Evolutionary conservation across 2,888 invertebrate genomes (phyloP).

Genomic region (Nowickia ferox): DNA sequence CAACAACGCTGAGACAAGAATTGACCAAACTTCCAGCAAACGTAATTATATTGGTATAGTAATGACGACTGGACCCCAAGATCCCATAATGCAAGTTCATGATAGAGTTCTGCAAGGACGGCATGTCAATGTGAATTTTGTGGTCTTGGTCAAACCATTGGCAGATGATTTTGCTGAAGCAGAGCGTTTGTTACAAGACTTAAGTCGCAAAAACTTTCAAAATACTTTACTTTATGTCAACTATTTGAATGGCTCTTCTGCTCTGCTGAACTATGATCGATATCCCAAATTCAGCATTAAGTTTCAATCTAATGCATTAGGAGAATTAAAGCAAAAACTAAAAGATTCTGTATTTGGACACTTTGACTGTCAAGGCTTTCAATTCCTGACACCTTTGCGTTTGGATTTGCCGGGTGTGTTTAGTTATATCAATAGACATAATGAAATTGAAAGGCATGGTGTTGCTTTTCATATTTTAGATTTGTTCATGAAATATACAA

Average conservation of each 20-base stretch:
- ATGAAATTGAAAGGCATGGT: not conserved
- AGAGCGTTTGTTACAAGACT: constrained; percentile 16
- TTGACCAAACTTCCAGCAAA: constrained; percentile 11
- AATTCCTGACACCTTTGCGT: constrained; percentile 74
- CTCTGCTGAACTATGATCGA: constrained; percentile 74
- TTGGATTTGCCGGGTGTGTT: constrained; percentile 77
- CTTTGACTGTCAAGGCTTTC: not conserved
- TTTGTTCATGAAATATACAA: constrained; percentile 55
- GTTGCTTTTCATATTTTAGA: constrained; percentile 38
- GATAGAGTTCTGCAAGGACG: not conserved
- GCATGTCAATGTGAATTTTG: constrained; percentile 59
- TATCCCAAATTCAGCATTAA: constrained; percentile 75
- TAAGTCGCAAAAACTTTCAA: constrained; percentile 73
- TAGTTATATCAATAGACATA: constrained; percentile 46
- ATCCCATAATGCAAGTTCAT: constrained; percentile 62
- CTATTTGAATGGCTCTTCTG: constrained; percentile 72
- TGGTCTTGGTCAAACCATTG: constrained; percentile 24
- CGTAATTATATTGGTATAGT: constrained; percentile 74
- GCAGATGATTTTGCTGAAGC: constrained; percentile 56
- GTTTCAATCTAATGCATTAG: constrained; percentile 35
- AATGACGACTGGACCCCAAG: constrained; percentile 74
- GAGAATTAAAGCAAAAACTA: not conserved
- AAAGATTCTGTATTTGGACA: not conserved
- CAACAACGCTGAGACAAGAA: not conserved
- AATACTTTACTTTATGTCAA: constrained; percentile 75